A percentile compares a stretch with the other conserved stretches of the same genome.
Conservation (phyloP, 2,113 vertebrate species). For the Poecile atricapillus region DNA sequence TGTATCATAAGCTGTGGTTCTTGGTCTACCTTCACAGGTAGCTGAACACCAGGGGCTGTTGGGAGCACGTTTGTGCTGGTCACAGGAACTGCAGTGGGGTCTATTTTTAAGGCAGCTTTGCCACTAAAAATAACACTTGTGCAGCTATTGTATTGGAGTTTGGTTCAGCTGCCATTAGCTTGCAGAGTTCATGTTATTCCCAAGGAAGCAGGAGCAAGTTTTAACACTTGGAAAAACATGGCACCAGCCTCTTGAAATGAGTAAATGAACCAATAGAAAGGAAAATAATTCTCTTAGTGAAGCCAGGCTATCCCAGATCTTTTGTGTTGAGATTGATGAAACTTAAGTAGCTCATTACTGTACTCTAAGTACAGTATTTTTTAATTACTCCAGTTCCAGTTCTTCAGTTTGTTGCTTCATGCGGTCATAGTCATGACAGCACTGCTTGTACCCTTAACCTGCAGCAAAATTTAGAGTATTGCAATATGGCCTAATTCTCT, state of each 20-base stretch:
- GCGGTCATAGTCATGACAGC: not conserved
- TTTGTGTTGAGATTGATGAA: not conserved
- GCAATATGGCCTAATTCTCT: not conserved
- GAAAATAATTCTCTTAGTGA: not conserved
- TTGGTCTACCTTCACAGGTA: not conserved
- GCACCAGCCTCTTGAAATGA: not conserved
- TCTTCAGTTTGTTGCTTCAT: not conserved
- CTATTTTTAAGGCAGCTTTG: not conserved
- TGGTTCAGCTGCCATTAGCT: not conserved
- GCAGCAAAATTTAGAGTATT: not conserved
- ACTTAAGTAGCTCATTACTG: not conserved
- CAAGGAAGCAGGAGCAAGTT: not conserved
- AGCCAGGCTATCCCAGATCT: not conserved
- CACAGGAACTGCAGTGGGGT: not conserved
- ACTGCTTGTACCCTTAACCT: not conserved
- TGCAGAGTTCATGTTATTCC: not conserved
- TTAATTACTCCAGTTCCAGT: too few relatives aligned
- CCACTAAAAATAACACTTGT: not conserved
- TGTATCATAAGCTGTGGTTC: rapidly evolving
- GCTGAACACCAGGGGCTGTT: not conserved
- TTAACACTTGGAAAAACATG: not conserved
- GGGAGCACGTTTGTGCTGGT: not conserved
- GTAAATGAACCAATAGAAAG: not conserved
- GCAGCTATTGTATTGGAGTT: not conserved
- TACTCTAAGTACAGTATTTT: not conserved